Evolutionary conservation across 2,888 invertebrate genomes (phyloP).

Genomic region (Dendrolimus houi): DNA sequence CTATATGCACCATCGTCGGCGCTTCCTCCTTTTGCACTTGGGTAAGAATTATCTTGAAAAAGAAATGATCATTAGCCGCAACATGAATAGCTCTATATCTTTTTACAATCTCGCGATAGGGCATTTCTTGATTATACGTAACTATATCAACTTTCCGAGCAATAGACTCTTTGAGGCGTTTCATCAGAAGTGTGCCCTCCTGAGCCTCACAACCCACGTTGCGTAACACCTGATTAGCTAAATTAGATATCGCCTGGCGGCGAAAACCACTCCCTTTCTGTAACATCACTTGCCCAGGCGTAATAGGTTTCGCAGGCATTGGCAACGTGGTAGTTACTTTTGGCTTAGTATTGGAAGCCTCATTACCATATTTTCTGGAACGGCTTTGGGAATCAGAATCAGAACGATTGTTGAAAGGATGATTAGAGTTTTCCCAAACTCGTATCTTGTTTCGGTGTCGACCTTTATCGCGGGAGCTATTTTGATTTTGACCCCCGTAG

Average conservation of each 20-base stretch:
- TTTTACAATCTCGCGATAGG: too few species aligned
- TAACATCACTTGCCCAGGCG: too few species aligned
- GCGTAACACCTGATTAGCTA: background rate
- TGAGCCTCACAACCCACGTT: background rate
- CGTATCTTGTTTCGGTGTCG: background rate
- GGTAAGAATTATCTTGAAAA: background rate
- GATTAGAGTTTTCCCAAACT: background rate
- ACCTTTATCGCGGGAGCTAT: background rate
- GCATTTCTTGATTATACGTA: too few species aligned
- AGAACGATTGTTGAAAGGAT: background rate
- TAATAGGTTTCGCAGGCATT: background rate
- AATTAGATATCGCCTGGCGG: background rate
- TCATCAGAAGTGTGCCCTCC: background rate
- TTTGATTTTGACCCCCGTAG: background rate
- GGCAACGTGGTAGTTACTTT: background rate
- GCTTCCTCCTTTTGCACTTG: too few species aligned
- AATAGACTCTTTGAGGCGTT: background rate
- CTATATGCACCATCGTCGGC: too few species aligned
- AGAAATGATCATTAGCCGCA: too few species aligned
- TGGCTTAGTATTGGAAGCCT: background rate
- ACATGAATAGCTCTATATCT: too few species aligned
- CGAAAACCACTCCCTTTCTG: background rate
- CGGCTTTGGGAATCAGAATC: background rate
- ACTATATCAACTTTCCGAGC: background rate
- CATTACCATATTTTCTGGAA: background rate